A percentile compares a stretch with the other conserved stretches of the same genome.
Conservation (phyloP, 2,113 vertebrate genomes). For the Tyrannus savana region DNA sequence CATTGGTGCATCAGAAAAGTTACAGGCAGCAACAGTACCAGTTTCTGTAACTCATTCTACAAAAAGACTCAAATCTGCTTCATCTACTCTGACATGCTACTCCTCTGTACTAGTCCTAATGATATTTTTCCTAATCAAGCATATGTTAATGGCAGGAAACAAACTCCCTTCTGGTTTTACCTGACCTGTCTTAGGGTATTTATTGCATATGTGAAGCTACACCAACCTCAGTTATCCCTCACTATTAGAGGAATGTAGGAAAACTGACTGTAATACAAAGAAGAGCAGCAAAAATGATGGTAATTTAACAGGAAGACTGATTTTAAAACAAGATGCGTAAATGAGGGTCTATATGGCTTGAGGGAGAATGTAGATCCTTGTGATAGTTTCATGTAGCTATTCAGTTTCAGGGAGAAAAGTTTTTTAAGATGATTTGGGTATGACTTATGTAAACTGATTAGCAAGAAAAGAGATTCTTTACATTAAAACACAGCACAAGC, state of each 20-base stretch:
- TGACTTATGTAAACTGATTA: background rate
- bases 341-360: background rate
- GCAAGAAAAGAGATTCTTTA: background rate
- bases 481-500: background rate
- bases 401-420: background rate
- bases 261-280: background rate
- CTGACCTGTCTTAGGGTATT: background rate
- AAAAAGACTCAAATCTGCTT: background rate
- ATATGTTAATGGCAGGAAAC: background rate
- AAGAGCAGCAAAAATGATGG: background rate
- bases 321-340: background rate
- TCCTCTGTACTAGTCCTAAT: background rate
- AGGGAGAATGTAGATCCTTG: background rate
- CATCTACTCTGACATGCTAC: background rate
- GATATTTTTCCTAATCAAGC: background rate
- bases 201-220: background rate
- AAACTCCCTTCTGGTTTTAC: background rate
- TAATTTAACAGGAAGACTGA: background rate
- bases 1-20: constrained; percentile 33
- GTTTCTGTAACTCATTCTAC: background rate
- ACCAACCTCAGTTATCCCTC: background rate
- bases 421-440: background rate
- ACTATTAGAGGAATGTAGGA: background rate
- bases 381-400: background rate
- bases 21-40: constrained; percentile 1